Percentiles rank a stretch among this genome's conserved stretches.
phyloP scores from a whole-genome alignment of 2,888 invertebrate genomes.

The Xestia sexstrigata region DNA sequence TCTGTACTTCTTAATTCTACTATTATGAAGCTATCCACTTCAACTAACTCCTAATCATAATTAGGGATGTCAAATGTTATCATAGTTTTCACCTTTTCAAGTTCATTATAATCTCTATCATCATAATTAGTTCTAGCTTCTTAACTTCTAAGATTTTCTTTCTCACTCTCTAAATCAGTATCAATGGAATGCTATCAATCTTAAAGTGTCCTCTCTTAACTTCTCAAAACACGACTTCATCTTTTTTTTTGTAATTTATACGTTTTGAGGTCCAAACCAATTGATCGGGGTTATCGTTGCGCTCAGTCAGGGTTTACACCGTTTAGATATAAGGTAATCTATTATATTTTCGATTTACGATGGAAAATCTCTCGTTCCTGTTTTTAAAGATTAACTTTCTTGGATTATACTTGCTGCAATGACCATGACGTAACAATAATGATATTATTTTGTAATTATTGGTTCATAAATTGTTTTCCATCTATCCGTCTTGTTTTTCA shows the following conservation, averaged over 20 bases:
- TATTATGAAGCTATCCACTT: not conserved
- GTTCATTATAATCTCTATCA: not conserved
- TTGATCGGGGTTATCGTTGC: constrained; percentile 44
- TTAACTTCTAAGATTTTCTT: not conserved
- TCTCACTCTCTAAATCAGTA: not conserved
- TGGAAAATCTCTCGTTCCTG: not conserved
- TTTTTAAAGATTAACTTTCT: not conserved
- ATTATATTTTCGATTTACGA: constrained; percentile 8
- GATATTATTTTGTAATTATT: not conserved
- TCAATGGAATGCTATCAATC: not conserved
- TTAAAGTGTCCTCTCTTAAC: constrained; percentile 5
- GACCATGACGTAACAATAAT: not conserved
- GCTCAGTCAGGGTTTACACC: constrained; percentile 25
- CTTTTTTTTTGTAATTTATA: constrained; percentile 55
- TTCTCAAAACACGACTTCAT: constrained; percentile 37
- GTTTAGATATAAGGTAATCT: constrained; percentile 2
- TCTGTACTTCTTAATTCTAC: constrained; percentile 1
- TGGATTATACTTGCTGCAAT: not conserved
- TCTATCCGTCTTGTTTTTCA: not conserved
- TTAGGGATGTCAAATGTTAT: not conserved
- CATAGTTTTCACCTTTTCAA: not conserved
- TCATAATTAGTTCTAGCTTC: not conserved
- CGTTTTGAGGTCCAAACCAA: constrained; percentile 19
- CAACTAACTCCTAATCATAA: not conserved
- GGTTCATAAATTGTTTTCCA: constrained; percentile 2